Evolutionary conservation across 1,140 invertebrate genomes (phyloP).

Genomic region (Paralvinella palmiformis): DNA sequence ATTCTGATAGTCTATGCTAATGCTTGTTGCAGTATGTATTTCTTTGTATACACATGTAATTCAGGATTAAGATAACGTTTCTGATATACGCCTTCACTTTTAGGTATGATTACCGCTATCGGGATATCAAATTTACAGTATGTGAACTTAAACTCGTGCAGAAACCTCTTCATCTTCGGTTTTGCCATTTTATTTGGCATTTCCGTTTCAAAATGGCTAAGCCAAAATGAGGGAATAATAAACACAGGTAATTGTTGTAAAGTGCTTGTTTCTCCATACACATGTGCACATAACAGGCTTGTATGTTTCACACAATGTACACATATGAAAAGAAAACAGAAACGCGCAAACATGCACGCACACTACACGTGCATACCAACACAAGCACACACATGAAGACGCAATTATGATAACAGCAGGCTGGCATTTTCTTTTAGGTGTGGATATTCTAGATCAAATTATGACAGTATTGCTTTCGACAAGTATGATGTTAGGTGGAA

Average conservation of each 20-base stretch:
- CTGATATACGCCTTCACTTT: slow-evolving; percentile 31
- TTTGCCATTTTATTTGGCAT: slow-evolving; percentile 77
- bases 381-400: background rate
- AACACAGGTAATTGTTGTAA: slow-evolving; percentile 28
- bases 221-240: background rate
- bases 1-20: no score
- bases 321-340: background rate
- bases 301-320: background rate
- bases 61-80: background rate
- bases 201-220: slow-evolving; percentile 68
- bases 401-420: background rate
- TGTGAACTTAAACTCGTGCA: slow-evolving; percentile 66
- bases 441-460: slow-evolving; percentile 29
- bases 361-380: background rate
- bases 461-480: slow-evolving; percentile 32
- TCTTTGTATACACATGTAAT: background rate
- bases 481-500: slow-evolving; percentile 38
- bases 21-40: no score
- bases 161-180: slow-evolving; percentile 75
- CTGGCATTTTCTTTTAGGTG: slow-evolving; percentile 25
- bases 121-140: slow-evolving; percentile 69
- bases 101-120: slow-evolving; percentile 14
- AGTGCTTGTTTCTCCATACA: slow-evolving; percentile 49
- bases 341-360: background rate
- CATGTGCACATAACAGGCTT: slow-evolving; percentile 61